Percentiles rank a stretch among this genome's conserved stretches.
Evolutionary conservation across 1,140 invertebrate species (phyloP).

Genomic region (Platorchestia sp.): DNA sequence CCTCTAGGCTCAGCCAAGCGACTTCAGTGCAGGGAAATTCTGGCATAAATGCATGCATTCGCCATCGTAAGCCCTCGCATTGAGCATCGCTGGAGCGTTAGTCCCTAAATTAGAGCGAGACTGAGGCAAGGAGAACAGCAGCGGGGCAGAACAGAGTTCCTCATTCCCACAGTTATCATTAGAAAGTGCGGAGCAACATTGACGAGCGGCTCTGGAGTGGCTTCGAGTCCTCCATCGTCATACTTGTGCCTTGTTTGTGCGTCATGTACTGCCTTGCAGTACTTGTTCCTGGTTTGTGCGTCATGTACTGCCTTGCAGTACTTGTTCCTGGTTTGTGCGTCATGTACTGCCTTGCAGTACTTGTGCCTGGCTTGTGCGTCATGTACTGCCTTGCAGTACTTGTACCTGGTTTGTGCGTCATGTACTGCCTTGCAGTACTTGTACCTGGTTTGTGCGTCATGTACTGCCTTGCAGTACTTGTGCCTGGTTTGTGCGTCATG

Average conservation of each 20-base stretch:
- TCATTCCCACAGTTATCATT: not conserved
- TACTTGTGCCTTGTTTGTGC: not conserved
- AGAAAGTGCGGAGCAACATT: not conserved
- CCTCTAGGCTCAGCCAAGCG: not conserved
- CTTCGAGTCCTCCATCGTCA: not conserved
- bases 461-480: too few relatives aligned
- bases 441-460: too few relatives aligned
- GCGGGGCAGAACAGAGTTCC: not conserved
- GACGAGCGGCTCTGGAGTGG: not conserved
- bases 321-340: too few relatives aligned
- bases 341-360: too few relatives aligned
- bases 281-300: not conserved
- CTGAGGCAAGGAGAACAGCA: not conserved
- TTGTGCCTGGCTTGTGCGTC: too few relatives aligned
- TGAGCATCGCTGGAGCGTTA: constrained; percentile 5
- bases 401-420: too few relatives aligned
- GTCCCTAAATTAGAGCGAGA: not conserved
- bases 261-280: not conserved
- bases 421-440: too few relatives aligned
- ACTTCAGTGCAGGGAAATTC: not conserved
- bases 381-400: too few relatives aligned
- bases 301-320: not conserved
- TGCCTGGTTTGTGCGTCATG: too few relatives aligned
- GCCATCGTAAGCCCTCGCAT: not conserved
- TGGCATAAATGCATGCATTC: constrained; percentile 7